Evolutionary conservation across 2,113 vertebrate genomes (phyloP), one percentile per base, ranked within the genome.

Genomic region (Anguilla rostrata): DNA sequence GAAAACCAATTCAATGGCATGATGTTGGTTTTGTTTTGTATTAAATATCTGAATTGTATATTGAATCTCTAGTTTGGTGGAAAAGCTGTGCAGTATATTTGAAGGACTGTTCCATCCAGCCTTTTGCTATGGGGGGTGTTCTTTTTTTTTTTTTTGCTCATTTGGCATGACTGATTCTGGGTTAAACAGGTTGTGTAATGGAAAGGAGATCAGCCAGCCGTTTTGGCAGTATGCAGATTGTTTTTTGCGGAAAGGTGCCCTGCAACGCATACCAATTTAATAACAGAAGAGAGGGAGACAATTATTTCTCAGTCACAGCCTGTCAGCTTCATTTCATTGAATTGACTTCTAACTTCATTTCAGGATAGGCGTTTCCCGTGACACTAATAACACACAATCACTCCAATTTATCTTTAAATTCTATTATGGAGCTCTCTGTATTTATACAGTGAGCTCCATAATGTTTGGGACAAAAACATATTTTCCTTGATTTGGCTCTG

Each of bases 261-360:
- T 86, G 87, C 71, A 87, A 78, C 85, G 57, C 43, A 87, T 87
- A 57, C 88, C 83, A 84, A 86, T 57, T 81, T 39, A 81, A 41
- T 49, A 66, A 29, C 71, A 80, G 79, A 86, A 53, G 87, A 81
- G 87, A 82, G 84, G 84, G n/a, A 78, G 56, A 81, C 78, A 86
- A 81, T 83, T 88, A 85, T 29, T 66, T 86, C 84, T 2, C 57
- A 2, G 89, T 90, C 91, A 92, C 89, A 90, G 87, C 66, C 87
- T 88, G 78, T 81, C 87, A 89, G 83, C 88, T 87, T 66, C 60
- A 91, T 86, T 92, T 87, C 89, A 60, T 60, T 6, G 43, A 46
- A 46, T 46, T 46, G 43, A 46, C 43, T 46, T 46, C 8, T 46
- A 46, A 60, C 56, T 60, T 60, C 56, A 60, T 60, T 60, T 71